Percentiles rank a stretch among this genome's conserved stretches.
phyloP scores from a whole-genome alignment of 2,888 invertebrate species.

The Euplagia quadripunctaria region DNA sequence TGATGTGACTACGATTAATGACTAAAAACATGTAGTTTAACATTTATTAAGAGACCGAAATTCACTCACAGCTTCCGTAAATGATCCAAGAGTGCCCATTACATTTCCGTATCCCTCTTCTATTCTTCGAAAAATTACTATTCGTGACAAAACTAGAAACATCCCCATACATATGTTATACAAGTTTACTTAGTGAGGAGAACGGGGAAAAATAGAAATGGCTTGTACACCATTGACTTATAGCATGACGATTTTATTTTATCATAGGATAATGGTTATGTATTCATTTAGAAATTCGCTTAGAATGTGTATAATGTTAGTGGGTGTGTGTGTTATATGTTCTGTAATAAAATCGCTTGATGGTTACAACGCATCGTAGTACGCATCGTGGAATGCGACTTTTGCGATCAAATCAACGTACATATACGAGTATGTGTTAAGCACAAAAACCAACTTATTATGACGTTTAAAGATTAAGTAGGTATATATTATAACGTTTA shows the following conservation, averaged over 20 bases:
- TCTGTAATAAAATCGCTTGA: no score
- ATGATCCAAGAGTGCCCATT: conserved; percentile 23
- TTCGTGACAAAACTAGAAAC: conserved; percentile 52
- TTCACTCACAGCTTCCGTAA: conserved; percentile 4
- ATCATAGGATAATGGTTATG: conserved; percentile 11
- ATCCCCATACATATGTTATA: conserved; percentile 49
- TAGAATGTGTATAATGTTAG: no score
- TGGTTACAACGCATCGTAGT: no score
- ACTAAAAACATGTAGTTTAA: neutral
- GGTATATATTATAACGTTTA: neutral
- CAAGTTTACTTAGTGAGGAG: conserved; percentile 31
- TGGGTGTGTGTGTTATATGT: no score
- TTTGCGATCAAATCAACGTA: no score
- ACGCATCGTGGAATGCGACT: no score
- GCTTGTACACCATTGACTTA: conserved; percentile 33
- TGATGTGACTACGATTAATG: neutral
- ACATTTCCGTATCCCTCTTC: conserved; percentile 25
- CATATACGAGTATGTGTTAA: no score
- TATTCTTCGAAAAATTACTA: conserved; percentile 41
- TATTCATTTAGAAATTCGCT: neutral
- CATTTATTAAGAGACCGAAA: conserved; percentile 7
- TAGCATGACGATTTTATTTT: conserved; percentile 46
- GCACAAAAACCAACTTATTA: no score
- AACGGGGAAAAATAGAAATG: conserved; percentile 41
- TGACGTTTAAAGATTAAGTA: no score